Evolutionary conservation across 2,113 vertebrate species (phyloP), one percentile per base, ranked within the genome.

Genomic region (Pedionomus torquatus): DNA sequence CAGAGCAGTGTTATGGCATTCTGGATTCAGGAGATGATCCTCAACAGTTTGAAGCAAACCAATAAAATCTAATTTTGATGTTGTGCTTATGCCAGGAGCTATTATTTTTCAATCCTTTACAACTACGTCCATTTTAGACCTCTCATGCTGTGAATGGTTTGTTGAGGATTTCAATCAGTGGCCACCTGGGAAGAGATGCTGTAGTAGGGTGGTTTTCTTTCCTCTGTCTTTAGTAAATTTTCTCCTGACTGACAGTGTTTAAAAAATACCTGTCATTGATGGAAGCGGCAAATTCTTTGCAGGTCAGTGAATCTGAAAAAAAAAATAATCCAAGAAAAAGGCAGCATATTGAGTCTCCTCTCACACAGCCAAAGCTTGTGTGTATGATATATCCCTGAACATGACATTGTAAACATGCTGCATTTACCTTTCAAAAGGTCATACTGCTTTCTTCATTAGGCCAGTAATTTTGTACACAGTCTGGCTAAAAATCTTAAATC

Each of bases 271-370:
- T 51, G 58, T 39, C 84, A 37, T 16, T 28, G 84, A 65, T 51
- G n/a, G 61, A 64, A 90, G 58, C 3, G 70, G 44, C 66, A 63
- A 77, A 70, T n/a, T 18, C 19, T 43, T 21, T 43, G 46, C 23
- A 77, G 90, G 87, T 54, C 58, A 91, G 19, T 9, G 46, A 86
- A 39, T 70, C 0, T 51, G 64, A 69, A 69, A 65, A 64, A 49
- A n/a, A n/a, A n/a, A n/a, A n/a, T n/a, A n/a, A 13, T 4, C 30
- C 0, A 2, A 55, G 52, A 11, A 55, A 33, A 37, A 26, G 10
- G 64, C 63, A 92, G 46, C 19, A 5, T 3, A 31, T 17, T 46
- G 18, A 25, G 35, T 9, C 12, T 82, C 48, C n/a, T 70, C 43
- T 60, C 2, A 5, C 61, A 12, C 51, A 84, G 72, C 64, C 80